phyloP scores from a whole-genome alignment of 1,140 invertebrate genomes.

The Pachyrhynchus sulphureomaculatus region DNA sequence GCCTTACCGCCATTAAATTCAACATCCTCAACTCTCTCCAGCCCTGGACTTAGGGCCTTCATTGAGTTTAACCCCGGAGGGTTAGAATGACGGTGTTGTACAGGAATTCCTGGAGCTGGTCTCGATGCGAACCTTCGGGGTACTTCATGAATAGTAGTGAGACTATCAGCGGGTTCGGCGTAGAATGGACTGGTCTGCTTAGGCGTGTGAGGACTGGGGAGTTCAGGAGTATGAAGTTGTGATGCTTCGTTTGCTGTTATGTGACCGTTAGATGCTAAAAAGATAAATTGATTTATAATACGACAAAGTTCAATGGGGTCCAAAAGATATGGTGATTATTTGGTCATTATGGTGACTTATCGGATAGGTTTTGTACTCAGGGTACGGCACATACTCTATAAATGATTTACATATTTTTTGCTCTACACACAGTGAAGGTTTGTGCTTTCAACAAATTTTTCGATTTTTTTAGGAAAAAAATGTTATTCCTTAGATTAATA shows the following conservation, averaged over 20 bases:
- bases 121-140: constrained; percentile 37
- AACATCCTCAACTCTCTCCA: constrained; percentile 63
- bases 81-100: constrained; percentile 62
- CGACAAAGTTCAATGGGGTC: too few relatives aligned
- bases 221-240: constrained; percentile 10
- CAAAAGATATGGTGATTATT: too few relatives aligned
- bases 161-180: constrained; percentile 86
- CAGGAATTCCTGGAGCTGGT: constrained; percentile 36
- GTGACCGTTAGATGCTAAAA: constrained; percentile 25
- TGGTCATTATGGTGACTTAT: too few relatives aligned
- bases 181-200: constrained; percentile 86
- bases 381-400: too few relatives aligned
- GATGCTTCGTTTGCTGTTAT: constrained; percentile 25
- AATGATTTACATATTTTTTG: too few relatives aligned
- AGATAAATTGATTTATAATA: too few relatives aligned
- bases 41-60: constrained; percentile 51
- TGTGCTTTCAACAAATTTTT: too few relatives aligned
- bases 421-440: too few relatives aligned
- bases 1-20: constrained; percentile 52
- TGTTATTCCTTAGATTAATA: too few relatives aligned
- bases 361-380: too few relatives aligned
- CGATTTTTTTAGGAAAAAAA: too few relatives aligned
- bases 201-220: constrained; percentile 22
- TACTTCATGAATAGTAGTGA: constrained; percentile 58
- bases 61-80: constrained; percentile 60